phyloP scores from a whole-genome alignment of 2,888 invertebrate genomes.

The Aporophyla lueneburgensis region DNA sequence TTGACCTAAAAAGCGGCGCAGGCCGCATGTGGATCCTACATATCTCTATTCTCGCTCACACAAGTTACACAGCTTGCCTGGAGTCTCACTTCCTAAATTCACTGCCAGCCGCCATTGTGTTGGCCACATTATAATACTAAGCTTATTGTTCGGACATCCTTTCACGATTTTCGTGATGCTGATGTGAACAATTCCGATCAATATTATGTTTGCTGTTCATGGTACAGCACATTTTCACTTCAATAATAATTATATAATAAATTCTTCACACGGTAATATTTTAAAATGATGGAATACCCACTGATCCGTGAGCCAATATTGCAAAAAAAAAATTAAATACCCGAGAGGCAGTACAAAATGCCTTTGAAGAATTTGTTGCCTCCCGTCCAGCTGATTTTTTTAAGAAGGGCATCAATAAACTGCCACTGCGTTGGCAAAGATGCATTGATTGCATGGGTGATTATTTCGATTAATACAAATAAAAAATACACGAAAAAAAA shows the following conservation, averaged over 20 bases:
- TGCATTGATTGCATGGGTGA: too few species aligned
- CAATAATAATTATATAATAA: background rate
- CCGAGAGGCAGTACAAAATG: too few species aligned
- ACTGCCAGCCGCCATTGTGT: conserved; percentile 46
- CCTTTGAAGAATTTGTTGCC: too few species aligned
- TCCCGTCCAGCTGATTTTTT: too few species aligned
- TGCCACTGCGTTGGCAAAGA: too few species aligned
- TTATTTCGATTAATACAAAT: too few species aligned
- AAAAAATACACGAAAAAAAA: too few species aligned
- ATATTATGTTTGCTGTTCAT: conserved; percentile 33
- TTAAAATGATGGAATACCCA: background rate
- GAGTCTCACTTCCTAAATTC: conserved; percentile 47
- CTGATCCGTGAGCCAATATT: background rate
- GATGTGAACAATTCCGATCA: conserved; percentile 59
- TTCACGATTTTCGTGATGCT: conserved; percentile 57
- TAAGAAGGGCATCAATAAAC: too few species aligned
- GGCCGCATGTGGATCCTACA: too few species aligned
- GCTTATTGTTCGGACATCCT: conserved; percentile 58
- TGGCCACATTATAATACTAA: conserved; percentile 45
- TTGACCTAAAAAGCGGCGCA: background rate
- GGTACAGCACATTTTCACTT: conserved; percentile 2
- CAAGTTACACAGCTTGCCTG: conserved; percentile 1
- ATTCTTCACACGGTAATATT: background rate
- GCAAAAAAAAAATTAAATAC: too few species aligned
- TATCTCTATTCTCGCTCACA: too few species aligned